Percentiles rank a stretch among this genome's conserved stretches.
These are phyloP conservation scores for Drosophila quadrilineata DNA, from an alignment of 1,140 invertebrate species.

Conservation along the genomic window DNA sequence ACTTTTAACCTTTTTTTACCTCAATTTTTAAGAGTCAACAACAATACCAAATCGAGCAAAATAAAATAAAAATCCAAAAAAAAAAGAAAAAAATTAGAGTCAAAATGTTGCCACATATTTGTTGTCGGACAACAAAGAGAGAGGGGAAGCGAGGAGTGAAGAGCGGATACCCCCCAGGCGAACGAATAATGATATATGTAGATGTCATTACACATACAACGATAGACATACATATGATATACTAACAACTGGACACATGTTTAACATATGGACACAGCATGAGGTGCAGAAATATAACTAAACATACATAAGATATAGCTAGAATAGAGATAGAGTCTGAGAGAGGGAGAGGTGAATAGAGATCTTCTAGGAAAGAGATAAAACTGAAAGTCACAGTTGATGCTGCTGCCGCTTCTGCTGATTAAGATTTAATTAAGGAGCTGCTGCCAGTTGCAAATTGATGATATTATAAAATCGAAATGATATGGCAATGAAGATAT, in stretches of 20 bases:
- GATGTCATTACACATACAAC: too few relatives aligned
- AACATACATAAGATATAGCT: too few relatives aligned
- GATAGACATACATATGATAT: too few relatives aligned
- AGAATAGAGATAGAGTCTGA: background rate
- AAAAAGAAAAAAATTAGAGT: too few relatives aligned
- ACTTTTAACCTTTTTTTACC: constrained; percentile 51
- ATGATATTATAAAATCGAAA: constrained; percentile 47
- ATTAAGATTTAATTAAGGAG: constrained; percentile 26
- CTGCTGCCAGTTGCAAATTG: constrained; percentile 9
- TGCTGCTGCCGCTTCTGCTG: too few relatives aligned
- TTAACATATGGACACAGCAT: constrained; percentile 2
- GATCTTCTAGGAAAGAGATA: constrained; percentile 3
- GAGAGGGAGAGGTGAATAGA: background rate
- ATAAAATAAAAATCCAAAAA: too few relatives aligned
- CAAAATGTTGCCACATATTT: constrained; percentile 21
- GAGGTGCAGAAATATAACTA: background rate
- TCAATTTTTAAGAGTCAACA: too few relatives aligned
- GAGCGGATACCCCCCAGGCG: constrained; percentile 45
- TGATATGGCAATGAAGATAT: constrained; percentile 62
- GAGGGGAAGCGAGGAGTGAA: too few relatives aligned
- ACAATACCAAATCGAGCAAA: constrained; percentile 23
- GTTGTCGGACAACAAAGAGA: constrained; percentile 16
- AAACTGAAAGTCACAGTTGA: constrained; percentile 42
- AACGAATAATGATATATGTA: constrained; percentile 45
- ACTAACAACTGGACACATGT: constrained; percentile 38